phyloP scores from a whole-genome alignment of 1,140 invertebrate species.

The Ptiloglossa arizonensis region DNA sequence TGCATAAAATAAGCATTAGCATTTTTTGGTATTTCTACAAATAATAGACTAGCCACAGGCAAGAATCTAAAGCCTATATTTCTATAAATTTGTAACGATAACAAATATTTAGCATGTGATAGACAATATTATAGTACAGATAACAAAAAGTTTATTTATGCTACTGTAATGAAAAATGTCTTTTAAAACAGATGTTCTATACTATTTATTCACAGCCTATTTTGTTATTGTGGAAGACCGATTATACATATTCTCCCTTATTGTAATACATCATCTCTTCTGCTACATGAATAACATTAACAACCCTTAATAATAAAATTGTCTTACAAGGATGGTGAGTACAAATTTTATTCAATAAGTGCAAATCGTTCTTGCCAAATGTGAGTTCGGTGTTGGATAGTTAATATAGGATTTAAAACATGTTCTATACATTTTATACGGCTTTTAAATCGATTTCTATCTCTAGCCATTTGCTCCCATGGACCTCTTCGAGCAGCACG shows the following conservation, averaged over 20 bases:
- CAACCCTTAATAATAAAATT: conserved; percentile 7
- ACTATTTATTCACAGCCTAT: conserved; percentile 52
- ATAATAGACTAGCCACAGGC: neutral
- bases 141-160: conserved; percentile 1
- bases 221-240: conserved; percentile 42
- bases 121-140: neutral
- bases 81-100: neutral
- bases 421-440: conserved; percentile 79
- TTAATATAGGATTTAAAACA: conserved; percentile 81
- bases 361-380: conserved; percentile 83
- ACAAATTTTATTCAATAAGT: conserved; percentile 15
- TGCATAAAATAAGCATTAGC: neutral
- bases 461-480: conserved; percentile 85
- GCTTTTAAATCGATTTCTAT: conserved; percentile 83
- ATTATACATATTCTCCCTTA: conserved; percentile 30
- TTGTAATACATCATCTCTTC: conserved; percentile 17
- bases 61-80: neutral
- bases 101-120: neutral
- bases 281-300: neutral
- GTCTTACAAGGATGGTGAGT: neutral
- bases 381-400: conserved; percentile 80
- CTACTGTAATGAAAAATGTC: conserved; percentile 1
- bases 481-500: conserved; percentile 84
- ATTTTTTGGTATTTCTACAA: neutral
- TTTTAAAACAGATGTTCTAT: conserved; percentile 1